Evolutionary conservation across 1,140 invertebrate species (phyloP), one percentile per base, ranked within the genome.

Genomic region (Drosophila obscura): DNA sequence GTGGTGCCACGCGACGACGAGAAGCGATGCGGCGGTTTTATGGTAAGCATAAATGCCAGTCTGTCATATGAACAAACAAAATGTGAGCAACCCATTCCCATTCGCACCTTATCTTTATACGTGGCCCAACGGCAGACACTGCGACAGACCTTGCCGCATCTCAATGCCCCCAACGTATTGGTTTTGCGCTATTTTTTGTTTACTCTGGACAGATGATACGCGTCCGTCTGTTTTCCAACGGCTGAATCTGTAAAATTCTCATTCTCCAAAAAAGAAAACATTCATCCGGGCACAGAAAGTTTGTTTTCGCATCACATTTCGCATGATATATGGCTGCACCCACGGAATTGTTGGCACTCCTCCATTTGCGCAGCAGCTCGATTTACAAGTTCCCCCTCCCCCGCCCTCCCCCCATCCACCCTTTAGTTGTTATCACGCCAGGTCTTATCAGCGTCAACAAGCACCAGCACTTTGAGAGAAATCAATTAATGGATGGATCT

Each of bases 1-100:
- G 94, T 98, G 5, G 77, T 93, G 93, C 62, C 92, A 93, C 92
- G 91, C 67, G 92, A 92, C 5, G 92, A 93, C 24, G 93, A 92
- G 51, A 92, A 93, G 59, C 91, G 91, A 7, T 93, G 93, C 52
- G 95, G 95, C 58, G 95, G 96, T 1, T 96, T 96, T 92, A 95
- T 96, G 92, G 95, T 96, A 46, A 85, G 88, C 64, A 80, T 75
- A 80, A 69, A 82, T 79, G 69, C 6, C 9, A 55, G 51, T 69
- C 69, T 51, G 50, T 62, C 66, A 53, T 58, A 45, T 60, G 55
- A 68, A 53, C 62, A 81, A 81, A 74, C 73, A 59, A 39, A 43
- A 22, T 7, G 51, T 24, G 41, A 28, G 24, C 57, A 73, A 50
- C 35, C 19, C 71, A 62, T 9, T 26, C 13, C 8, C 22, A 16